Base-by-base conservation (phyloP, 2,797 vertebrate genomes). In the Nyctalus aviator region DNA sequence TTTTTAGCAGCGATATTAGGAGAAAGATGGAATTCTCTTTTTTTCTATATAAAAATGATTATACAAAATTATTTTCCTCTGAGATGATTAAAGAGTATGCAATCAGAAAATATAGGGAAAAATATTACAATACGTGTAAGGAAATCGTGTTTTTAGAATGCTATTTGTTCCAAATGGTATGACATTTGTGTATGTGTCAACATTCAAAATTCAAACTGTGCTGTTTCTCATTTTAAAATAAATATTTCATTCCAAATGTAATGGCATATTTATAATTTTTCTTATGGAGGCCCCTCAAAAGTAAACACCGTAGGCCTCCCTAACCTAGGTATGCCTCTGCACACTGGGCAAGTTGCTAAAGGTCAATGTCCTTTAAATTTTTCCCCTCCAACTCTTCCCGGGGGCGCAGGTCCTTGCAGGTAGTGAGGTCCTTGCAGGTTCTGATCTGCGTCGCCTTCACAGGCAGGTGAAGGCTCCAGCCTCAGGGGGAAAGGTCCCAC, bases 221-320 rank as follows among this genome's bases (percentile, higher is more conserved):
- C 48, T 82, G 44, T 64, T 91, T 91, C 53, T 62, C 30, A 69
- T 69, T 68, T 44, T 44, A 62, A 62, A 76, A 59, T 76, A 50
- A 87, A 20, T 9, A 23, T 35, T 82, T 35, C 44, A 1, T 76
- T 76, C 83, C 77, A 5, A 46, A 71, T 6, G 41, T 44, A 20
- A 48, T 66, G 48, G 37, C 30, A 8, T 46, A 41, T 57, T 37
- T 78, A 12, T 41, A 59, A 32, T 27, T 32, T 79, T 86, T 32
- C n/a, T 73, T 55, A 76, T 30, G 9, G 76, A n/a, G 9, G 8
- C 69, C 5, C 17, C 48, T 87, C 44, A 81, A 53, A 50, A 64
- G 10, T 78, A 71, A 86, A 72, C 12, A 59, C 3, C 18, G 8
- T 35, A 53, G 46, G 14, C 48, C 25, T 66, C 1, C 50, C 44